Evolutionary conservation across 2,113 vertebrate species (phyloP), one percentile per base, ranked within the genome.

Genomic region (Pavo muticus): DNA sequence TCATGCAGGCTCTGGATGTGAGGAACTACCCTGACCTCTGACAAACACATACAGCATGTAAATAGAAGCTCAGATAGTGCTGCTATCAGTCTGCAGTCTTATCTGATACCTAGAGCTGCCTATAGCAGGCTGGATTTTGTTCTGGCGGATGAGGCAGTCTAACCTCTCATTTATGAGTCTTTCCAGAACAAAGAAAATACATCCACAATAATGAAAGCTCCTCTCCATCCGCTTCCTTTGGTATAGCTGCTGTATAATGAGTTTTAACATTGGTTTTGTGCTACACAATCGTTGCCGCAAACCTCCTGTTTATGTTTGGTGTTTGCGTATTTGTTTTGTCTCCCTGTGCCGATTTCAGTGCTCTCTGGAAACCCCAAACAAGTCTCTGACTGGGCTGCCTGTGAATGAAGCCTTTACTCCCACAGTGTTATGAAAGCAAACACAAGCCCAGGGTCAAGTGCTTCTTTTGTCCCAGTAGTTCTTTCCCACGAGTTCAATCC

Each of bases 401-500:
- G 95, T 99, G 98, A 99, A 98, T 98, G 97, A 97, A 97, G 97
- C 96, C 97, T 97, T 98, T 97, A 98, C 97, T 98, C 98, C 98
- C 97, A 97, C 98, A 98, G 98, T 98, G 98, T 98, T 98, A 98
- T 98, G 98, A 99, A 99, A 99, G 98, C 99, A 99, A 99, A 99
- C 99, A 98, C 98, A 98, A 98, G 97, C 96, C 97, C 97, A 98
- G 98, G 98, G 98, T 99, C 98, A 99, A 99, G 98, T 98, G 98
- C 97, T 97, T 96, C 98, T 98, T 99, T 99, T 99, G 98, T 99
- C 98, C 97, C 96, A 95, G 93, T 97, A 97, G 97, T 96, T 97
- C 98, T 99, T 99, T 99, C 99, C 99, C 98, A 99, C 98, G 98
- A 98, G 98, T 98, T 98, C 98, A 98, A 97, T 98, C 98, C 98